Evolutionary conservation across 2,888 invertebrate genomes (phyloP), one percentile per base, ranked within the genome.

Genomic region (Mongoloraphidia duomilia): DNA sequence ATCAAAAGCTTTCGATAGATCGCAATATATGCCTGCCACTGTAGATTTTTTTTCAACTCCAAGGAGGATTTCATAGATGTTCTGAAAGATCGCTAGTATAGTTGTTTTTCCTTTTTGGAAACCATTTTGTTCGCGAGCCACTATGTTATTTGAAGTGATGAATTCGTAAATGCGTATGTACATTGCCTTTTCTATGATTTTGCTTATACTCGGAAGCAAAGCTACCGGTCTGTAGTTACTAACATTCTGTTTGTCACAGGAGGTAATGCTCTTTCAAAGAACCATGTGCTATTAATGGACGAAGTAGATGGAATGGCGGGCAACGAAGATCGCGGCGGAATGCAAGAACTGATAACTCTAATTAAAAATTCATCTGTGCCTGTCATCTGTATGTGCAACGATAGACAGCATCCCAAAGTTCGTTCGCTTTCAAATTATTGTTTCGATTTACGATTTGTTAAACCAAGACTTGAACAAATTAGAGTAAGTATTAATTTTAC

Each of bases 231-330:
- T 49, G 11, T 14, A 33, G 34, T 6, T 14, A 44, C 34, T 34
- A 13, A 41, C n/a, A 41, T 12, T 42, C 33, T 43, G 12, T 11
- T 40, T 13, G 8, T 49, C 36, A 42, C 49, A 65, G 66, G 63
- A 52, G 58, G 63, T 26, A 55, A 56, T 9, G 60, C 59, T 2
- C 59, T 63, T 3, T 74, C 77, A 1, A 80, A 79, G 56, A 90
- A 89, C 60, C 92, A 93, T 62, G 92, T 92, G 11, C 69, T 99
- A 8, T 76, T 99, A n/a, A 99, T 99, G 98, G 98, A 99, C 62
- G 98, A 99, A 76, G 97, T 99, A 0, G 98, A 99, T 63, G 98
- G 98, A 9, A 98, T 99, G 96, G 91, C 95, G 1, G 97, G 97
- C 3, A 98, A 97, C 65, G 94, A 98, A 67, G 98, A 99, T 67